These are phyloP conservation scores for Parotocinclus haroldoi DNA, from an alignment of 2,797 vertebrate genomes.

Conservation along the genomic window DNA sequence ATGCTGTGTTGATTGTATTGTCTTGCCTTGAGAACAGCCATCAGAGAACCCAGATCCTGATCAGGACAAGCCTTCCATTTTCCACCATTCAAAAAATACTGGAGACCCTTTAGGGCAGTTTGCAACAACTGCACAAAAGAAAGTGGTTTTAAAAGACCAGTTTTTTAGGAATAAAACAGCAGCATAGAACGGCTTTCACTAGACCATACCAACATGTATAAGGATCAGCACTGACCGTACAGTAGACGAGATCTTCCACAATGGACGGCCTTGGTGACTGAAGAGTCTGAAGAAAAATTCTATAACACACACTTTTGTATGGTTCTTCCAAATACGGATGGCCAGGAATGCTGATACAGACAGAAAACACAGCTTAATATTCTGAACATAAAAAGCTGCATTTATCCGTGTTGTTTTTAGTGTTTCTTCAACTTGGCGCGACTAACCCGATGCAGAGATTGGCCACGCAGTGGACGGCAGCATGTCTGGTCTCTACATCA, in stretches of 20 bases:
- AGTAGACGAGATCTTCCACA: constrained; percentile 85
- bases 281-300: constrained; percentile 80
- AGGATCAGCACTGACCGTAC: constrained; percentile 70
- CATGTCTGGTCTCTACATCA: constrained; percentile 79
- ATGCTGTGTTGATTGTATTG: background rate
- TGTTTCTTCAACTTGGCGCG: constrained; percentile 7
- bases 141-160: background rate
- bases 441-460: constrained; percentile 89
- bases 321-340: constrained; percentile 84
- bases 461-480: constrained; percentile 84
- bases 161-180: background rate
- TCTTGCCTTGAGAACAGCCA: constrained; percentile 88
- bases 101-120: constrained; percentile 87
- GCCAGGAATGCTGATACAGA: constrained; percentile 76
- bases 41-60: constrained; percentile 83
- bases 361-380: background rate
- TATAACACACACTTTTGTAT: constrained; percentile 81
- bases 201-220: too few relatives aligned
- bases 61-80: constrained; percentile 83
- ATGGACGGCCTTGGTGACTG: constrained; percentile 75
- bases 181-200: background rate
- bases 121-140: constrained; percentile 78
- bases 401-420: too few relatives aligned
- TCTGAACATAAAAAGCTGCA: too few relatives aligned
- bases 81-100: constrained; percentile 85